Evolutionary conservation across 1,140 invertebrate species (phyloP), one percentile per base, ranked within the genome.

Genomic region (Apis cerana): DNA sequence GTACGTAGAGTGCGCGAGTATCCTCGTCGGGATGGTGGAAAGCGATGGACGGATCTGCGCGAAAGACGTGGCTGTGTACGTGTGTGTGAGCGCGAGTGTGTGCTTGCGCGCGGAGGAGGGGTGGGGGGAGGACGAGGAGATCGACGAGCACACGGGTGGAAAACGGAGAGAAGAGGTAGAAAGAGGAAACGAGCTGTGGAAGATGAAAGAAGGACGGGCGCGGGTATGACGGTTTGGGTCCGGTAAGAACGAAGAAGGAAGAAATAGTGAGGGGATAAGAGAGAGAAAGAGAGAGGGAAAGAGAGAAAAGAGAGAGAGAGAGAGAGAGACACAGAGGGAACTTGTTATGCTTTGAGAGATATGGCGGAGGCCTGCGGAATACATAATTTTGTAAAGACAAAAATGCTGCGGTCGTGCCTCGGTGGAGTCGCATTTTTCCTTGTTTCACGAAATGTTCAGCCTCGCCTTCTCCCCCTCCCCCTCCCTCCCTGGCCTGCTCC

Each of bases 351-450:
- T 94, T 94, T 94, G 93, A 94, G 93, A 94, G 93, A 94, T 94
- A 94, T 93, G 92, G 91, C 88, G 91, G 89, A 92, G 93, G 93
- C 92, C 92, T 92, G 94, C 90, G 91, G 94, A 94, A 94, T 94
- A 94, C 93, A 94, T 94, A 94, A 94, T 94, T 94, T 93, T 93
- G 92, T 94, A 93, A 94, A 94, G 93, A 94, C 94, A 94, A 94
- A 94, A 94, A 94, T 94, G 91, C 86, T 94, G 94, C 91, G 93
- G 93, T 93, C 92, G 93, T 93, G 91, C 91, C 91, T 92, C 91
- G 91, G 90, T 87, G 89, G 91, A 93, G 90, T 90, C 89, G 90
- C 93, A 94, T 94, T 94, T 94, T 94, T 94, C 91, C 93, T 94
- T 94, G 91, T 94, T 94, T 93, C 90, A 92, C 92, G 91, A 94